Base-by-base conservation (phyloP, 2,797 vertebrate species). In the Octomys mimax region DNA sequence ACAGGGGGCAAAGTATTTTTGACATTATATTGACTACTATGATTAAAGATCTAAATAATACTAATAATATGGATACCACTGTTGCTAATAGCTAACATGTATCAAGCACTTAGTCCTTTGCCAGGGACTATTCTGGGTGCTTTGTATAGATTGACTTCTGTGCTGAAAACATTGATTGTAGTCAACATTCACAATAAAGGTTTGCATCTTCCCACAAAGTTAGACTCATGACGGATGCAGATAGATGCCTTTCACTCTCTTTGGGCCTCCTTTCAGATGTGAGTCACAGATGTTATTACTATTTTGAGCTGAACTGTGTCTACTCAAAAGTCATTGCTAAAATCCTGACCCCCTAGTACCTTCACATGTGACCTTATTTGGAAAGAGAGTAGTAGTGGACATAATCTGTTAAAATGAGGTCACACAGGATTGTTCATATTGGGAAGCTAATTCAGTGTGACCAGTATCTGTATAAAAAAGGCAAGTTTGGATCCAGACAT, bases 1-100 rank as follows among this genome's bases (percentile, higher is more conserved):
- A 68, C 28, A 52, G 46, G 33, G 9, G 19, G 5, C 92, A 82
- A 85, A 49, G 61, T 68, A 61, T 87, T 96, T 97, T 89, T 91
- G 79, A 92, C 10, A n/a, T 68, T 79, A 36, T 61, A 42, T 66
- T 89, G 71, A 96, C 77, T 80, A 52, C 81, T 96, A 33, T 87
- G 49, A 85, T 68, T 95, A 93, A 82, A 92, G 33, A 42, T 88
- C 61, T 80, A 87, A 94, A 78, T 83, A 82, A 77, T 94, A 71
- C 46, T 84, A 93, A 62, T 77, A 87, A 93, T 88, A 54, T 82
- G 94, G 66, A 91, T 57, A 62, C 24, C n/a, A 16, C 22, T 64
- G 66, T 6, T 90, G 22, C 6, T 52, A 68, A 64, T 79, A 93
- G 73, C 78, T 85, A 81, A 73, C 14, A 73, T n/a, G 93, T 93